Evolutionary conservation across 2,797 vertebrate species (phyloP).

Genomic region (Lepilemur ruficaudatus): DNA sequence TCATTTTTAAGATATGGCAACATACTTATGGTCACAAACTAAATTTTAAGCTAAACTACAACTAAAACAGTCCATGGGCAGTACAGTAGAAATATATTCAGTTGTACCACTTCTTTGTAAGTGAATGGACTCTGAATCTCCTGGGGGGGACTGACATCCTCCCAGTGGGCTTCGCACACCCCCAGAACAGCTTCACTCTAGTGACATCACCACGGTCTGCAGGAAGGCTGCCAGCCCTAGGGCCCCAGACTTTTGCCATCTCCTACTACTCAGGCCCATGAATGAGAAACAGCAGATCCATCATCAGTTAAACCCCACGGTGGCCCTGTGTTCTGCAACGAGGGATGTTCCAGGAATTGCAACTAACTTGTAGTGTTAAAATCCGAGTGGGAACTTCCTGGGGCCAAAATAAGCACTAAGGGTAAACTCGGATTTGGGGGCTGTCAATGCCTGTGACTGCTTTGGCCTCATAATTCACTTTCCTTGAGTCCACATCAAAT

Average conservation of each 20-base stretch:
- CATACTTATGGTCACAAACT: not conserved
- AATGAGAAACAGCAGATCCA: not conserved
- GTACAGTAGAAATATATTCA: not conserved
- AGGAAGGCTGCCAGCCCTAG: not conserved
- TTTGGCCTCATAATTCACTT: not conserved
- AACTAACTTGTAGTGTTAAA: not conserved
- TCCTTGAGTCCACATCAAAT: constrained; percentile 69
- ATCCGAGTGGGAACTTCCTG: not conserved
- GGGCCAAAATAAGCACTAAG: not conserved
- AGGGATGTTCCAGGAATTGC: not conserved
- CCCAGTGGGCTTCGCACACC: not conserved
- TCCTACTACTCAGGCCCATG: not conserved
- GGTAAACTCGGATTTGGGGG: not conserved
- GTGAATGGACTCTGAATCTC: not conserved
- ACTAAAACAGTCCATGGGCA: not conserved
- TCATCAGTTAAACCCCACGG: not conserved
- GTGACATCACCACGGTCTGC: not conserved
- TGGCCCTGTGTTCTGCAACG: not conserved
- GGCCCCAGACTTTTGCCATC: not conserved
- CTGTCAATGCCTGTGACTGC: not conserved
- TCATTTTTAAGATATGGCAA: constrained; percentile 6
- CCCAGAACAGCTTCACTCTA: not conserved
- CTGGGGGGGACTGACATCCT: not conserved
- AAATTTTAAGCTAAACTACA: not conserved
- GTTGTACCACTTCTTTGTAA: not conserved